A percentile compares a stretch with the other conserved stretches of the same genome.
phyloP scores from a whole-genome alignment of 2,113 vertebrate species.

The Oriolus oriolus region DNA sequence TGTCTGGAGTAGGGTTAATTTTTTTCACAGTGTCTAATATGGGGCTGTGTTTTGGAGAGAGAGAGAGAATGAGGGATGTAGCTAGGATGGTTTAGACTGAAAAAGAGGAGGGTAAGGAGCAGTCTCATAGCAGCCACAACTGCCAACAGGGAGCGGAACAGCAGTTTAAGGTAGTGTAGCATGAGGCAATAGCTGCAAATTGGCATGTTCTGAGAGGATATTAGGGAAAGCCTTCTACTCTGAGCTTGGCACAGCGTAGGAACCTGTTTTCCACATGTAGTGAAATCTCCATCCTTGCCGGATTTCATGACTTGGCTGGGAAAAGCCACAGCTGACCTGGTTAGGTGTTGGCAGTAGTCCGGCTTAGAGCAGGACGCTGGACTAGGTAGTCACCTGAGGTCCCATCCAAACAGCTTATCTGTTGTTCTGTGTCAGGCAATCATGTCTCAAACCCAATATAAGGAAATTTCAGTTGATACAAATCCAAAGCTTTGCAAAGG shows the following conservation, averaged over 20 bases:
- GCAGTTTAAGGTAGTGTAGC: neutral
- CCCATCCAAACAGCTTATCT: neutral
- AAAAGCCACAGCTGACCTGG: neutral
- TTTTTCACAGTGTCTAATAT: neutral
- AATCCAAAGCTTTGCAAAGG: neutral
- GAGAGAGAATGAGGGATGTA: neutral
- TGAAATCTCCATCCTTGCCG: neutral
- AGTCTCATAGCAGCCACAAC: neutral
- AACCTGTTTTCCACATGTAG: neutral
- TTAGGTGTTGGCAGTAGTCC: neutral
- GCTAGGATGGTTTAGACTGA: neutral
- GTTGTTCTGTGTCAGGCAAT: neutral
- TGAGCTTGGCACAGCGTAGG: neutral
- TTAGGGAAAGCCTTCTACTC: neutral
- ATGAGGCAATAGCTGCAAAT: neutral
- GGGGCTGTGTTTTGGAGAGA: neutral
- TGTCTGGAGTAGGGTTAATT: neutral
- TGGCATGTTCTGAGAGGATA: neutral
- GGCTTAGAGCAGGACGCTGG: neutral
- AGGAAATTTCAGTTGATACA: neutral
- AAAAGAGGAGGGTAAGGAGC: neutral
- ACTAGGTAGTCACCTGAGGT: neutral
- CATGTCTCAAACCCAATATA: neutral
- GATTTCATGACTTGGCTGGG: neutral
- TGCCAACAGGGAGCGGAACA: neutral